Base-by-base conservation (phyloP, 2,888 invertebrate genomes). In the Oscheius sp. region DNA sequence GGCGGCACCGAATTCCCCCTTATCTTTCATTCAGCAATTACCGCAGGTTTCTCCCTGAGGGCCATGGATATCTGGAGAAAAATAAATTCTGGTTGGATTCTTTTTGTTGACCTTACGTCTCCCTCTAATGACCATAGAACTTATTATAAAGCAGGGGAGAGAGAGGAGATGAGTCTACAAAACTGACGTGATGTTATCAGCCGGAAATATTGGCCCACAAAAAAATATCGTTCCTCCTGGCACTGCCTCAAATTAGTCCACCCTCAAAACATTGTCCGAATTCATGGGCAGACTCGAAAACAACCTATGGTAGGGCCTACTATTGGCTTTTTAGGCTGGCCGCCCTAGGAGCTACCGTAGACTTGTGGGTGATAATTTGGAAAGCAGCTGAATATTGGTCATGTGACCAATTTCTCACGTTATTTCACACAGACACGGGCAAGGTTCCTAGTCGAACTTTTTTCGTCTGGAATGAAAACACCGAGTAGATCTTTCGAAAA, bases 291-390 rank as follows among this genome's bases (percentile, higher is more conserved):
- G 45, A 17, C 17, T 23, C 64, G 33, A 64, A 64, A 64, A 64
- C 64, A 64, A 45, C 61, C 61, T 64, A 64, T 64, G 64, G 64
- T 64, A 64, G 64, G 48, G 45, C 64, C 12, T 34, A 17, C 48
- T 15, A 64, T 64, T 64, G 64, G 46, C 33, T n/a, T 64, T 64
- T 64, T 45, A 15, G 58, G 58, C 34, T 25, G 52, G 15, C 23
- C 52, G 25, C 27, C 23, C 50, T 25, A 1, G 15, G 52, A 29
- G n/a, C 52, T 52, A 52, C 52, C 52, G 52, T 52, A 52, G 52
- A 27, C 52, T 27, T 8, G 23, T 25, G 52, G 52, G 25, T 8
- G 20, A 29, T 50, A 42, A 42, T 42, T 42, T 42, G 42, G 42
- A 42, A n/a, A n/a, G n/a, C n/a, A n/a, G n/a, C n/a, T n/a, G n/a